phyloP scores from a whole-genome alignment of 2,113 vertebrate genomes.

The Balaeniceps rex region DNA sequence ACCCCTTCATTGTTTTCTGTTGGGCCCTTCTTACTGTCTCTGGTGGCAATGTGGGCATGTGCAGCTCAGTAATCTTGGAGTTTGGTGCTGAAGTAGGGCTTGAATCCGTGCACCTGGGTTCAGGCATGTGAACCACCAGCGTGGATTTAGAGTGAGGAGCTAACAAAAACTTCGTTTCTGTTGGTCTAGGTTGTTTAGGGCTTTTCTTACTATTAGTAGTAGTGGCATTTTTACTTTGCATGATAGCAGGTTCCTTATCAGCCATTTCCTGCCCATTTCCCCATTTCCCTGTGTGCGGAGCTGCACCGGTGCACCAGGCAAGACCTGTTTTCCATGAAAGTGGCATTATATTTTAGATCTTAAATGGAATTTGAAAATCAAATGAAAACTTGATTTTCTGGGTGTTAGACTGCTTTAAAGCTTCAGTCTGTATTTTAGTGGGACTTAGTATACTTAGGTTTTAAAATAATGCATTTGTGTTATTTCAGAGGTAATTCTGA shows the following conservation, averaged over 20 bases:
- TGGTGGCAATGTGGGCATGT: neutral
- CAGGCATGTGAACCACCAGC: neutral
- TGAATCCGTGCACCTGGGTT: neutral
- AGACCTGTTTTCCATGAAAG: neutral
- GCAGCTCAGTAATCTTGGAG: neutral
- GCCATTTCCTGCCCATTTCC: neutral
- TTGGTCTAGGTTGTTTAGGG: neutral
- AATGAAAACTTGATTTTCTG: neutral
- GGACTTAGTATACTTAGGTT: neutral
- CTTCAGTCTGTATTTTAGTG: neutral
- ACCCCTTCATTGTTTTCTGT: neutral
- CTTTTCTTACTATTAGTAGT: neutral
- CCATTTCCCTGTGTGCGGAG: fast-evolving
- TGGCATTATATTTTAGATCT: neutral
- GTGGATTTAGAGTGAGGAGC: neutral
- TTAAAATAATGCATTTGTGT: neutral
- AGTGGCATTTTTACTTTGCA: neutral
- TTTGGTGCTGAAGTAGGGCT: neutral
- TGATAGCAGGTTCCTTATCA: neutral
- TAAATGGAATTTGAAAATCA: neutral
- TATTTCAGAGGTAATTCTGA: neutral
- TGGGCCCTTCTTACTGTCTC: too few species aligned
- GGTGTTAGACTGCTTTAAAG: neutral
- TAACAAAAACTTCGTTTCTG: neutral
- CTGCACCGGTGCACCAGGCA: neutral